Conservation (phyloP, 2,797 vertebrate species). For the Australoheros facetus region DNA sequence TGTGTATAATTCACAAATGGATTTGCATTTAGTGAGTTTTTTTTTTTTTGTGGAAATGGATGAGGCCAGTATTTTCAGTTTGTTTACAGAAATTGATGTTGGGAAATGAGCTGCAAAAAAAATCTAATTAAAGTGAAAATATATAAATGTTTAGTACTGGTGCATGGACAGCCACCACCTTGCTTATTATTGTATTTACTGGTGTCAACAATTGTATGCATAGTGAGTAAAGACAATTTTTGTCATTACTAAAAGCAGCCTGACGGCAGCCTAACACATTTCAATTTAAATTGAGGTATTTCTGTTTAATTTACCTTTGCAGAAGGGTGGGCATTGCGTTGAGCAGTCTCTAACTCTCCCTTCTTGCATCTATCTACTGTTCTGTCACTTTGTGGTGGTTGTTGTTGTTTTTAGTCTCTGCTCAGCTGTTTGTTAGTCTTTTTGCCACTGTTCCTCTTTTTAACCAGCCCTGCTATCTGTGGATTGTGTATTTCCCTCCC, state of each 20-base stretch:
- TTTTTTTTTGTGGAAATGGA: background rate
- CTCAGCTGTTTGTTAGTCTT: background rate
- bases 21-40: background rate
- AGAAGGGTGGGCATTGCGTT: background rate
- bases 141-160: background rate
- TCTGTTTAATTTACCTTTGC: background rate
- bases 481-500: slow-evolving; percentile 20
- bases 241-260: background rate
- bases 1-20: background rate
- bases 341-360: background rate
- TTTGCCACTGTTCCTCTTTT: slow-evolving; percentile 3
- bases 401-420: background rate
- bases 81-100: background rate
- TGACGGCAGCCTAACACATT: background rate
- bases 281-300: background rate
- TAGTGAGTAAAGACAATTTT: background rate
- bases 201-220: background rate
- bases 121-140: background rate
- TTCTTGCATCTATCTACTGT: background rate
- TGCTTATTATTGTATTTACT: background rate
- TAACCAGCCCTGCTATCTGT: slow-evolving; percentile 21
- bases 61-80: background rate
- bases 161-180: background rate
- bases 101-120: background rate
- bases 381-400: background rate